A percentile compares a stretch with the other conserved stretches of the same genome.
Conservation (phyloP, 2,888 invertebrate genomes). For the Andrena hattorfiana region DNA sequence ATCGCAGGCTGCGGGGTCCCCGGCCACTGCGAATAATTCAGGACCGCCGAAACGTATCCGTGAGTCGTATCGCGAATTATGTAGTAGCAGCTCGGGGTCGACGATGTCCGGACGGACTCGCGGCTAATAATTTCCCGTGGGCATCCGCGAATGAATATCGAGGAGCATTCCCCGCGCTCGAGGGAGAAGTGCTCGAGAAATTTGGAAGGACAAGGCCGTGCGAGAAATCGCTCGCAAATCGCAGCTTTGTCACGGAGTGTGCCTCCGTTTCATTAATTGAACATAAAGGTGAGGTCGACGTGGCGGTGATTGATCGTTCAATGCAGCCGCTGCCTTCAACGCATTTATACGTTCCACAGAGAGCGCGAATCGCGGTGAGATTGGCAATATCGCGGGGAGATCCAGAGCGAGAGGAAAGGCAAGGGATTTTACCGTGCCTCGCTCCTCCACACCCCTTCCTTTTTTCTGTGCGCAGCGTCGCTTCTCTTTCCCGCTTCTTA, state of each 20-base stretch:
- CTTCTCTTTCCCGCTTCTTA: conserved; percentile 31
- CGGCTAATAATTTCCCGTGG: conserved; percentile 72
- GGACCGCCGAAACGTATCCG: conserved; percentile 15
- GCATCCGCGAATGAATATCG: conserved; percentile 32
- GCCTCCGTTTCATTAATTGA: too few relatives aligned
- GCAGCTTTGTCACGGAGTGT: too few relatives aligned
- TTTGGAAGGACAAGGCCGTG: too few relatives aligned
- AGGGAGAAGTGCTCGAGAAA: background rate
- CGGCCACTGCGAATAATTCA: conserved; percentile 27
- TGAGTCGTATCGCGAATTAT: conserved; percentile 48
- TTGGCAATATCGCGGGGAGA: background rate
- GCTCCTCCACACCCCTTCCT: background rate
- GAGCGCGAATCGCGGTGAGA: background rate
- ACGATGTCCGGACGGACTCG: conserved; percentile 47
- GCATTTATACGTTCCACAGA: background rate
- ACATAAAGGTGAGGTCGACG: too few relatives aligned
- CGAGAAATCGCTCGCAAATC: too few relatives aligned
- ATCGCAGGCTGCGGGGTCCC: background rate
- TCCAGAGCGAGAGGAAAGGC: background rate
- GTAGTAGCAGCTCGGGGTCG: conserved; percentile 31
- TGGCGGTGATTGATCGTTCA: background rate
- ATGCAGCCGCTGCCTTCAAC: background rate
- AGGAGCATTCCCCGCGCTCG: background rate
- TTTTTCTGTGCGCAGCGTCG: background rate
- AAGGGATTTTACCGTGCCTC: conserved; percentile 1